These are phyloP conservation scores for Achlya flavicornis DNA, from an alignment of 2,888 invertebrate species.

Conservation along the genomic window DNA sequence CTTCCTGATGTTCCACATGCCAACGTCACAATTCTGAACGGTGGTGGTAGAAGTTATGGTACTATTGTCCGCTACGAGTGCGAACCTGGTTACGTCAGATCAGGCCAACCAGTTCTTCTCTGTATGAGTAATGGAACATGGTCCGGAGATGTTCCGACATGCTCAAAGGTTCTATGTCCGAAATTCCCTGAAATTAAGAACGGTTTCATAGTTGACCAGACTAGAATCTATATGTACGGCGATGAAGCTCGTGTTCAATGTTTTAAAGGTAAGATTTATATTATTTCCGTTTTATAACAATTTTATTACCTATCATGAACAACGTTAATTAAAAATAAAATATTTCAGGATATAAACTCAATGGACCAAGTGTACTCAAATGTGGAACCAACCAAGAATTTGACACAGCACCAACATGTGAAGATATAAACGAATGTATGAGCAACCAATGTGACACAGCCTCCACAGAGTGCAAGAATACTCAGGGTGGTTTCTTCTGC, in stretches of 20 bases:
- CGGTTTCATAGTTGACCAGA: slow-evolving; percentile 92
- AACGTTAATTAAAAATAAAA: background rate
- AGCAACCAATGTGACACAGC: slow-evolving; percentile 95
- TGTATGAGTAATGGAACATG: slow-evolving; percentile 98
- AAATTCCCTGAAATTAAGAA: slow-evolving; percentile 92
- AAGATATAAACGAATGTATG: slow-evolving; percentile 95
- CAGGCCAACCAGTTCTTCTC: slow-evolving; percentile 94
- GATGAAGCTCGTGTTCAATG: slow-evolving; percentile 97
- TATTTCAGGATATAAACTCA: slow-evolving; percentile 90
- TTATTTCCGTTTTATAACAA: slow-evolving; percentile 8
- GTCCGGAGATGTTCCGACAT: slow-evolving; percentile 95
- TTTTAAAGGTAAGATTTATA: slow-evolving; percentile 84
- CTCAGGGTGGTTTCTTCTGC: slow-evolving; percentile 94
- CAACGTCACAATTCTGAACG: slow-evolving; percentile 93
- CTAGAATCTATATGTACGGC: slow-evolving; percentile 90
- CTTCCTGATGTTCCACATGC: slow-evolving; percentile 94
- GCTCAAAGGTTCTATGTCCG: slow-evolving; percentile 90
- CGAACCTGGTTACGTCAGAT: slow-evolving; percentile 94
- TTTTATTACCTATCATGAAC: background rate
- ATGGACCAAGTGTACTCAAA: slow-evolving; percentile 91
- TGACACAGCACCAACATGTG: slow-evolving; percentile 92
- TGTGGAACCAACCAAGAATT: slow-evolving; percentile 94
- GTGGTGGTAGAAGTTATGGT: slow-evolving; percentile 95
- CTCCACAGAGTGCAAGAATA: slow-evolving; percentile 95
- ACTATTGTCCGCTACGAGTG: slow-evolving; percentile 96